Evolutionary conservation across 2,113 vertebrate genomes (phyloP).

Genomic region (Notarius quadriscutis): DNA sequence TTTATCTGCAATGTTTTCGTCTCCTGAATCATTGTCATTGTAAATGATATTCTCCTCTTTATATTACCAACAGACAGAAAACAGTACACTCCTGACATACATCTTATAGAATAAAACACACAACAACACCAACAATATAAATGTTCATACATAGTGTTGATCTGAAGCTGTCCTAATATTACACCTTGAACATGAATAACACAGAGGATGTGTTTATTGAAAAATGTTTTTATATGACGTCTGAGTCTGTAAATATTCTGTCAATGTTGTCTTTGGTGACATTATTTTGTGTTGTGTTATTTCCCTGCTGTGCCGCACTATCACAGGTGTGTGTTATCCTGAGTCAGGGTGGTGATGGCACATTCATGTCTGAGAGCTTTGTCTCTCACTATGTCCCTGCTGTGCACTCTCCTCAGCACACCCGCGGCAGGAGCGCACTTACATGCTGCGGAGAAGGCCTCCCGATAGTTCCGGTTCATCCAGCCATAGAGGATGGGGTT

Average conservation of each 20-base stretch:
- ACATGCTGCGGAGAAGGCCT: slow-evolving; percentile 86
- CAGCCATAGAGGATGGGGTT: slow-evolving; percentile 96
- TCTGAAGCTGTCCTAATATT: not conserved
- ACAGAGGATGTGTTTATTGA: not conserved
- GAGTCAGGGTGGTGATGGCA: slow-evolving; percentile 1
- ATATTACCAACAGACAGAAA: not conserved
- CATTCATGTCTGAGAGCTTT: slow-evolving; percentile 23
- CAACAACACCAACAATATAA: no score
- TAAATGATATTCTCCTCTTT: not conserved
- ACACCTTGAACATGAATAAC: not conserved
- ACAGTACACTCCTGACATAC: not conserved
- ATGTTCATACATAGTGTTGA: not conserved
- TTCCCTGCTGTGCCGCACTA: not conserved
- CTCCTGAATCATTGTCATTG: not conserved
- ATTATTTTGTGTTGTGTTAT: not conserved
- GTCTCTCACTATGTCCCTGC: slow-evolving; percentile 70
- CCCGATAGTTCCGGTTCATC: slow-evolving; percentile 97
- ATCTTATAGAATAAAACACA: not conserved
- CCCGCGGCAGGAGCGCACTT: slow-evolving; percentile 71
- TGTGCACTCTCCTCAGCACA: slow-evolving; percentile 67
- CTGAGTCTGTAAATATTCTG: not conserved
- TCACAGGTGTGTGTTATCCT: slow-evolving; percentile 44
- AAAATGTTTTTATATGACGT: not conserved
- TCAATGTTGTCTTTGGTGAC: not conserved
- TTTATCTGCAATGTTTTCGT: not conserved